These are phyloP conservation scores for Podarcis raffonei DNA, from an alignment of 2,113 vertebrate species.

Conservation along the genomic window DNA sequence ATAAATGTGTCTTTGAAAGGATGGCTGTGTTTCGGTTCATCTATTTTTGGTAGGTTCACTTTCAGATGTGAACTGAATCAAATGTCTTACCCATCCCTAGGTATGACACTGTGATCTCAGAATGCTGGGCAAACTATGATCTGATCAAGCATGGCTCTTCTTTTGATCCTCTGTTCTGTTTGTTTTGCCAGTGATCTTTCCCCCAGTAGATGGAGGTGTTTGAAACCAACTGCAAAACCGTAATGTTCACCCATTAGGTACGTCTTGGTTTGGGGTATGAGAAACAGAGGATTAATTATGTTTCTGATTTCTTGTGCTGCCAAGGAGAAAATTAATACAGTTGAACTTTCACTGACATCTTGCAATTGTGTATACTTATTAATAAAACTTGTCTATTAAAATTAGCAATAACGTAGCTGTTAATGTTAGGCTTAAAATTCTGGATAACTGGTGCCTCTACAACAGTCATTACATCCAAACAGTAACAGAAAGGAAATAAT, in stretches of 20 bases:
- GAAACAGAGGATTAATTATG: constrained; percentile 38
- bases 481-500: not conserved
- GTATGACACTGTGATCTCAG: no score
- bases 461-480: constrained; percentile 1
- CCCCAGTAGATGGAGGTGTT: not conserved
- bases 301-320: constrained; percentile 20
- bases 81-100: no score
- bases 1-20: no score
- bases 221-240: not conserved
- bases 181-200: not conserved
- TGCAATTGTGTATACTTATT: constrained; percentile 22
- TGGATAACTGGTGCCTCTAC: constrained; percentile 11
- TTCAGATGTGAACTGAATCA: no score
- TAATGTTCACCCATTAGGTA: not conserved
- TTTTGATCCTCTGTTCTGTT: not conserved
- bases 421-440: constrained; percentile 39
- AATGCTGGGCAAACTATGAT: no score
- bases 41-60: no score
- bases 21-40: no score
- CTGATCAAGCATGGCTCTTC: no score
- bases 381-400: constrained; percentile 38
- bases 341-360: constrained; percentile 42
- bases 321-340: constrained; percentile 43
- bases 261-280: not conserved
- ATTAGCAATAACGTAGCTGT: constrained; percentile 2